Evolutionary conservation across 2,888 invertebrate species (phyloP).

Genomic region (Apotomis betuletana): DNA sequence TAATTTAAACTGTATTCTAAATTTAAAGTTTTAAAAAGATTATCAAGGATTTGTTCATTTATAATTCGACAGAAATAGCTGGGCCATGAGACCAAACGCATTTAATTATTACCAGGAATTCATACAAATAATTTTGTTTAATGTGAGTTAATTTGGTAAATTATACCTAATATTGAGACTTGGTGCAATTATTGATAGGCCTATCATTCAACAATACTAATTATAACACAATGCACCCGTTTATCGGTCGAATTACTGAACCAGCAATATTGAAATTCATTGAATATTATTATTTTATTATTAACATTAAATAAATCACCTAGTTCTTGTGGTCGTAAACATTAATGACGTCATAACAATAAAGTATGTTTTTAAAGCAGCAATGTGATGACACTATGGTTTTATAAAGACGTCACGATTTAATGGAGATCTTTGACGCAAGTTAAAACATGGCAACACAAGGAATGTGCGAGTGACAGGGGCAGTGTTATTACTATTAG

Average conservation of each 20-base stretch:
- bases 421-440: slow-evolving; percentile 6
- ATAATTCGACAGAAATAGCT: no score
- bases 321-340: slow-evolving; percentile 19
- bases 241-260: slow-evolving; percentile 31
- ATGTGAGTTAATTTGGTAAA: neutral
- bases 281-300: neutral
- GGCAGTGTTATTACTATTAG: neutral
- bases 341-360: slow-evolving; percentile 9
- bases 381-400: slow-evolving; percentile 5
- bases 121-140: neutral
- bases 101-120: no score
- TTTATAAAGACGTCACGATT: slow-evolving; percentile 14
- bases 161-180: slow-evolving; percentile 3
- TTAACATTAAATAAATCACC: slow-evolving; percentile 14
- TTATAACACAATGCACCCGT: slow-evolving; percentile 39
- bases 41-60: no score
- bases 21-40: no score
- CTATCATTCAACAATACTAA: slow-evolving; percentile 37
- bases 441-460: neutral
- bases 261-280: slow-evolving; percentile 28
- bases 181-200: slow-evolving; percentile 11
- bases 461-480: neutral
- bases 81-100: no score
- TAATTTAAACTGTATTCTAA: no score
- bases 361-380: slow-evolving; percentile 8